A percentile compares a stretch with the other conserved stretches of the same genome.
Evolutionary conservation across 92 coral and sea anemone genomes (phyloP).

Genomic region (Porites evermanni): DNA sequence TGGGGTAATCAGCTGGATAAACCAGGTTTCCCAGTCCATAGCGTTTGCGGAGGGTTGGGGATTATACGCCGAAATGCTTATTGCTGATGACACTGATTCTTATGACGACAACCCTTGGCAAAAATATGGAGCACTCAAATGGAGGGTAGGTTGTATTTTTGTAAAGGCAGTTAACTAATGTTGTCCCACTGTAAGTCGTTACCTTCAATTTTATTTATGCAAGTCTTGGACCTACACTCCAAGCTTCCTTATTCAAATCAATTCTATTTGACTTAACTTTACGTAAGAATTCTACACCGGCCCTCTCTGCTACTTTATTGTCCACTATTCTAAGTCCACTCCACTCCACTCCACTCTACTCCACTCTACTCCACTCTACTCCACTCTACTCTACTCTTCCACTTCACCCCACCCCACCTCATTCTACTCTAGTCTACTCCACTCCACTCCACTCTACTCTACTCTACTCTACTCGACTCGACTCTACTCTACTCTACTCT

Average conservation of each 20-base stretch:
- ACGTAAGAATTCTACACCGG: background rate
- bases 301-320: background rate
- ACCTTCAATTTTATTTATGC: background rate
- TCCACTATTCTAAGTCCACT: background rate
- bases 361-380: background rate
- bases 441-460: background rate
- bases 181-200: background rate
- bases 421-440: background rate
- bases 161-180: no score
- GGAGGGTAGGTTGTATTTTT: constrained; percentile 72
- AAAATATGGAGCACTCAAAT: constrained; percentile 89
- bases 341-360: background rate
- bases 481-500: constrained; percentile 12
- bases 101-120: constrained; percentile 72
- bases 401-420: background rate
- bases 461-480: background rate
- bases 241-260: background rate
- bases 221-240: background rate
- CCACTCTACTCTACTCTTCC: background rate
- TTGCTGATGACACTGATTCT: constrained; percentile 83
- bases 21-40: constrained; percentile 49
- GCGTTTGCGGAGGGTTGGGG: constrained; percentile 97
- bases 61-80: constrained; percentile 82
- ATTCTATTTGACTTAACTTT: background rate
- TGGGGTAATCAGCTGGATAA: constrained; percentile 79